Percentiles rank a stretch among this genome's conserved stretches.
Conservation (phyloP, 2,797 vertebrate genomes). For the Rhincodon typus region DNA sequence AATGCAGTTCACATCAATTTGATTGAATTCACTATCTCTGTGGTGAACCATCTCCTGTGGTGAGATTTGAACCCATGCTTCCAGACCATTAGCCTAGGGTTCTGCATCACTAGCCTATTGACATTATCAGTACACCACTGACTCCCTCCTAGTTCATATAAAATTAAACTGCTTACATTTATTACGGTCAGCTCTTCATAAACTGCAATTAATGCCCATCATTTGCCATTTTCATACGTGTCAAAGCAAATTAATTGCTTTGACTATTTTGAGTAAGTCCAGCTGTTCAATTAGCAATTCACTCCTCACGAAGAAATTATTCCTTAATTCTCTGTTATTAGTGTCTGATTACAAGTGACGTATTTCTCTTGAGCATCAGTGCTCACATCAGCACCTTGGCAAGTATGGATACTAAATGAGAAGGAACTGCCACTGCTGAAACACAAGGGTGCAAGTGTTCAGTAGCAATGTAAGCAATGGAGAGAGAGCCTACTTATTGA, state of each 20-base stretch:
- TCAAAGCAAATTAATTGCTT: background rate
- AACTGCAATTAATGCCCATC: background rate
- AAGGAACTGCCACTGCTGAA: background rate
- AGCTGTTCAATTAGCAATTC: background rate
- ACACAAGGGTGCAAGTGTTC: background rate
- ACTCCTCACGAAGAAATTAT: background rate
- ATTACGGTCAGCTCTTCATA: background rate
- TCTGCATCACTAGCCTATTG: too few relatives aligned
- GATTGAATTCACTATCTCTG: too few relatives aligned
- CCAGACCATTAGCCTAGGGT: too few relatives aligned
- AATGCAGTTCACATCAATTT: background rate
- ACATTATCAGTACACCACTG: too few relatives aligned
- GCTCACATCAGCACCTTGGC: background rate
- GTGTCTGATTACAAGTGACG: background rate
- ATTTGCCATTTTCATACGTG: background rate
- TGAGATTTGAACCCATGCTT: too few relatives aligned
- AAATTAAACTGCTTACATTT: background rate
- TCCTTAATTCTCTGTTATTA: background rate
- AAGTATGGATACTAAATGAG: background rate
- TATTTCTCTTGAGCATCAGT: background rate
- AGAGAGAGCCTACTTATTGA: background rate
- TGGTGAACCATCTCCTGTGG: too few relatives aligned
- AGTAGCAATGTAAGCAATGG: background rate
- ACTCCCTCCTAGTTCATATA: too few relatives aligned
- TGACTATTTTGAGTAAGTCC: background rate